Conservation (phyloP, 2,888 invertebrate genomes). For the Sipha maydis region DNA sequence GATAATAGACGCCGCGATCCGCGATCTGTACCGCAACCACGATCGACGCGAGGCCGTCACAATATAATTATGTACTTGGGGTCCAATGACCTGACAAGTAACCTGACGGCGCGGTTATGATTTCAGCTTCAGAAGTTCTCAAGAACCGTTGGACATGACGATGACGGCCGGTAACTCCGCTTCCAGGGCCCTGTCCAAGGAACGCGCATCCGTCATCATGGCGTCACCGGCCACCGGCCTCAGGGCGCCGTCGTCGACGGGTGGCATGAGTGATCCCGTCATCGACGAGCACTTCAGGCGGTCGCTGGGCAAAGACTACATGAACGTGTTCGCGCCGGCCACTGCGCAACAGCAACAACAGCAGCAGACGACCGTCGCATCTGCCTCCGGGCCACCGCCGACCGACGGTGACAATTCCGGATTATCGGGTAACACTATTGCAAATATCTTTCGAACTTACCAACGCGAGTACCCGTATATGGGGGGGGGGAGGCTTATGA, state of each 20-base stretch:
- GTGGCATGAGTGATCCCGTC: constrained; percentile 81
- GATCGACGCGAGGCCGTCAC: no score
- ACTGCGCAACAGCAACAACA: constrained; percentile 34
- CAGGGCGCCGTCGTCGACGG: constrained; percentile 28
- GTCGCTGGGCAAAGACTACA: constrained; percentile 86
- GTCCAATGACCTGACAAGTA: background rate
- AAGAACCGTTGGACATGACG: constrained; percentile 65
- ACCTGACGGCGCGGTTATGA: background rate
- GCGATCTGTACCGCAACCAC: no score
- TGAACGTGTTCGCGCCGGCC: constrained; percentile 69
- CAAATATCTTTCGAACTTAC: background rate
- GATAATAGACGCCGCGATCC: no score
- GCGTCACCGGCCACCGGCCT: constrained; percentile 8
- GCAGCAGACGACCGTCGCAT: constrained; percentile 16
- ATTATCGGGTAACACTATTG: constrained; percentile 40
- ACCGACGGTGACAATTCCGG: constrained; percentile 27
- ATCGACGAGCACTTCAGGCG: constrained; percentile 96
- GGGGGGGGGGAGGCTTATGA: background rate
- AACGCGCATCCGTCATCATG: constrained; percentile 58
- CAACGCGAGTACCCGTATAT: background rate
- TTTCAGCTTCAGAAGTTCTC: constrained; percentile 63
- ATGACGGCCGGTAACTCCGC: constrained; percentile 52
- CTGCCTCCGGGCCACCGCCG: background rate
- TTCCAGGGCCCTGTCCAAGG: constrained; percentile 33
- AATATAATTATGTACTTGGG: no score